Percentiles rank a stretch among this genome's conserved stretches.
Evolutionary conservation across 2,888 invertebrate species (phyloP).

Genomic region (Pachliopta kotzebuea): DNA sequence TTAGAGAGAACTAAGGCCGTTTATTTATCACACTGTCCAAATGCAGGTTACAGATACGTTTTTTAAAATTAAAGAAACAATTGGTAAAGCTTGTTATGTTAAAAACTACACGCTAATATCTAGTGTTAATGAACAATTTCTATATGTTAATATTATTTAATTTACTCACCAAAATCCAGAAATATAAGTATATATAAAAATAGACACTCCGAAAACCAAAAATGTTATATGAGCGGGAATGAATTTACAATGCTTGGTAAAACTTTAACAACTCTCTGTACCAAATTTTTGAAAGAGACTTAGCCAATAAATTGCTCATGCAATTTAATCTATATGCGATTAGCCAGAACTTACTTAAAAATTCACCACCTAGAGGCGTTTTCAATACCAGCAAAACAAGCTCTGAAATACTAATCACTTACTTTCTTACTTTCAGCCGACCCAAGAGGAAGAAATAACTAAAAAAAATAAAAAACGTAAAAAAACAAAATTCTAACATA

Average conservation of each 20-base stretch:
- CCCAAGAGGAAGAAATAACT: slow-evolving; percentile 72
- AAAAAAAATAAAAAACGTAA: slow-evolving; percentile 61
- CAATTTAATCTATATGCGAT: slow-evolving; percentile 31
- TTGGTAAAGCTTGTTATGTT: neutral
- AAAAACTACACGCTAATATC: neutral
- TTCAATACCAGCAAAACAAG: slow-evolving; percentile 63
- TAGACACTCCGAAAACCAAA: slow-evolving; percentile 29
- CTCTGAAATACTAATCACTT: slow-evolving; percentile 62
- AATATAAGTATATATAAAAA: slow-evolving; percentile 21
- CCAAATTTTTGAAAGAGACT: slow-evolving; percentile 4
- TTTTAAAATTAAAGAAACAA: neutral
- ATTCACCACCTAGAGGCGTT: slow-evolving; percentile 25
- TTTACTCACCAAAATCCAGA: slow-evolving; percentile 35
- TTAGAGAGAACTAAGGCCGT: too few relatives aligned
- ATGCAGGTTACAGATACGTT: too few relatives aligned
- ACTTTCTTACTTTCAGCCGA: slow-evolving; percentile 72
- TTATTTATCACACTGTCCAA: too few relatives aligned
- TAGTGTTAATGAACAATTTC: slow-evolving; percentile 18
- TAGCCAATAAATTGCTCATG: slow-evolving; percentile 31
- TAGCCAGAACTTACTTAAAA: slow-evolving; percentile 32
- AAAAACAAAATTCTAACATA: slow-evolving; percentile 49
- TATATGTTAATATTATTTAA: slow-evolving; percentile 18
- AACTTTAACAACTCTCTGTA: slow-evolving; percentile 9
- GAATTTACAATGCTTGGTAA: slow-evolving; percentile 22
- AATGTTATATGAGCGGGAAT: slow-evolving; percentile 30